Base-by-base conservation (phyloP, 2,113 vertebrate species). In the Tupaia chinensis region DNA sequence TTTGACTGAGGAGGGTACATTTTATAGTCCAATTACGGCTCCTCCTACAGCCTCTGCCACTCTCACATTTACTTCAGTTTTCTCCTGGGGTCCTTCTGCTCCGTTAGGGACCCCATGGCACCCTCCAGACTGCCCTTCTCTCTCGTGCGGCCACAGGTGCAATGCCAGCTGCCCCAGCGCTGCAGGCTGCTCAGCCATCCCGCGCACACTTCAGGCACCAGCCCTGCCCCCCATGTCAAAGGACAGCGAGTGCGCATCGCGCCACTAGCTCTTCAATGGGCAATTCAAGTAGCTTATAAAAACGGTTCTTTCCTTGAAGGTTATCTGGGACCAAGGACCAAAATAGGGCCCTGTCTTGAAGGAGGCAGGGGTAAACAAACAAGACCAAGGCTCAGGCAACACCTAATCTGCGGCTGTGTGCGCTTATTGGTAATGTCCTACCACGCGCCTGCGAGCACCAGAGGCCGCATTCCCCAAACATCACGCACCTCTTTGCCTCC, bases 391-490 rank as follows among this genome's bases (percentile, higher is more conserved):
- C 7, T 92, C 66, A 63, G 70, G 44, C 32, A 32, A 32, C 32
- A 32, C 32, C 32, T 32, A 32, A 32, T 32, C 32, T 32, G 32
- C 32, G 32, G 32, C 32, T 32, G 32, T 32, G 32, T 32, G 32
- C 32, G 32, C 32, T 32, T 2, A 32, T 32, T 32, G 32, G 32
- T 32, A 32, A 32, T 32, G 32, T 32, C 32, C 32, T 32, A 32
- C 32, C 32, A 32, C 32, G 32, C 32, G 32, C 32, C 32, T 2
- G 32, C 32, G 54, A 74, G 29, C 73, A 27, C 17, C 13, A 5
- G 1, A 10, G 10, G 9, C 25, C 34, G 53, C 9, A 0, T 58
- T 11, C 10, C 25, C 15, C 2, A 15, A 58, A 54, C 3, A 2
- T 54, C 34, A 5, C 5, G 14, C 11, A 66, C 61, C 32, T 23